Conservation (phyloP, 1,140 invertebrate genomes). For the Eurytemora carolleeae region DNA sequence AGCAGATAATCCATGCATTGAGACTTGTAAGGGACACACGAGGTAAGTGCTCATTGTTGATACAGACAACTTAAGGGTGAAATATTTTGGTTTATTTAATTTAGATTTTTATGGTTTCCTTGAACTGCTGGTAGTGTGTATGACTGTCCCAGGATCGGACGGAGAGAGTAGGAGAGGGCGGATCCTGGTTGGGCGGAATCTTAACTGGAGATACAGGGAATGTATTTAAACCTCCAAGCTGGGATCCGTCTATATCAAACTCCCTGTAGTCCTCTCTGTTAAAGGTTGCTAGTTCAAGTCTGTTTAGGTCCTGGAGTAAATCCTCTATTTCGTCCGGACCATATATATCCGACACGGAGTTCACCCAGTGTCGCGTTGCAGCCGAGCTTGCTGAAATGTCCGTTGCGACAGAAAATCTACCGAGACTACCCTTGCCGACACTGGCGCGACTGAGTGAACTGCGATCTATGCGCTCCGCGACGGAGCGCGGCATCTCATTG, state of each 20-base stretch:
- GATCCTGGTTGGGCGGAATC: neutral
- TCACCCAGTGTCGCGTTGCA: conserved; percentile 14
- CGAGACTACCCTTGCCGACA: conserved; percentile 7
- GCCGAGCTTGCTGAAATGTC: conserved; percentile 6
- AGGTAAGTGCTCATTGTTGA: no score
- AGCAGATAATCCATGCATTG: no score
- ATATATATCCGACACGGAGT: conserved; percentile 15
- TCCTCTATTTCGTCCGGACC: conserved; percentile 15
- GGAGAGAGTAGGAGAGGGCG: conserved; percentile 2
- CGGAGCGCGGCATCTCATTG: no score
- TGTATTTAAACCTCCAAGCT: neutral
- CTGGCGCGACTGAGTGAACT: conserved; percentile 8
- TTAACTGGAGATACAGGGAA: neutral
- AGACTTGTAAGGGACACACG: no score
- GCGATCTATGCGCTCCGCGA: no score
- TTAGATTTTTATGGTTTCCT: neutral
- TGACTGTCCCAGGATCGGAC: conserved; percentile 12
- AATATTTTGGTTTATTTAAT: neutral
- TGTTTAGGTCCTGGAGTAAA: conserved; percentile 13
- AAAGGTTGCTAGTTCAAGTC: conserved; percentile 8
- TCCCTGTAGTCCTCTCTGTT: conserved; percentile 9
- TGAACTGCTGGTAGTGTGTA: conserved; percentile 5
- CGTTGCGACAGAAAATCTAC: neutral
- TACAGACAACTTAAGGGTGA: no score
- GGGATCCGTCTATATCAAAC: conserved; percentile 14